A percentile compares a stretch with the other conserved stretches of the same genome.
phyloP scores from a whole-genome alignment of 2,888 invertebrate species.

The Drosophila conformis region DNA sequence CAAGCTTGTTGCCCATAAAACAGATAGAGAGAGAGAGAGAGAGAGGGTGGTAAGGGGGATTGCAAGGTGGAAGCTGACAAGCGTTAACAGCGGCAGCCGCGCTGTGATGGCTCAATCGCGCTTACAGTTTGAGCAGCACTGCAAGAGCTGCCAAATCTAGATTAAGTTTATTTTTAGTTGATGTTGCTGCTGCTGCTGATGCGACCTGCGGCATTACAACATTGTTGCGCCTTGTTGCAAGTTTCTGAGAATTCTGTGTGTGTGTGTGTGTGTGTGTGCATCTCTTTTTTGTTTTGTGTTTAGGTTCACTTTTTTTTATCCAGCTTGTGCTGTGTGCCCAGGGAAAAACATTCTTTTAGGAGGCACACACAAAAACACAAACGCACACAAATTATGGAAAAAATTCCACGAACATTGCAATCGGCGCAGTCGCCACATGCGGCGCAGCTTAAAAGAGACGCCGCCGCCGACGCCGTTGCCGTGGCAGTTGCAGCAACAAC shows the following conservation, averaged over 20 bases:
- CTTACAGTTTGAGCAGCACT: slow-evolving; percentile 63
- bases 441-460: slow-evolving; percentile 67
- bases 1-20: slow-evolving; percentile 35
- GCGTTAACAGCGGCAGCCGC: slow-evolving; percentile 76
- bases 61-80: slow-evolving; percentile 60
- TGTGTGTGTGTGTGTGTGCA: slow-evolving; percentile 41
- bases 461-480: slow-evolving; percentile 62
- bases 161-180: slow-evolving; percentile 73
- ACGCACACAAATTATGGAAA: slow-evolving; percentile 57
- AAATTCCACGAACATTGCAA: slow-evolving; percentile 76
- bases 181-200: slow-evolving; percentile 25
- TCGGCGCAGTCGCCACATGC: slow-evolving; percentile 58
- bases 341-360: slow-evolving; percentile 51
- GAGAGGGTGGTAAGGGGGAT: neutral
- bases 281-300: slow-evolving; percentile 54
- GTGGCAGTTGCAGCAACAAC: slow-evolving; percentile 2
- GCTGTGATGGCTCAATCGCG: slow-evolving; percentile 72
- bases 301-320: slow-evolving; percentile 27
- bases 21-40: slow-evolving; percentile 30
- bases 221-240: slow-evolving; percentile 50
- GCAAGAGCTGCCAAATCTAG: slow-evolving; percentile 61
- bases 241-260: slow-evolving; percentile 61
- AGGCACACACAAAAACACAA: slow-evolving; percentile 20
- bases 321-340: slow-evolving; percentile 24
- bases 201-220: slow-evolving; percentile 63